phyloP scores from a whole-genome alignment of 2,113 vertebrate genomes.

The Tragulus kanchil region DNA sequence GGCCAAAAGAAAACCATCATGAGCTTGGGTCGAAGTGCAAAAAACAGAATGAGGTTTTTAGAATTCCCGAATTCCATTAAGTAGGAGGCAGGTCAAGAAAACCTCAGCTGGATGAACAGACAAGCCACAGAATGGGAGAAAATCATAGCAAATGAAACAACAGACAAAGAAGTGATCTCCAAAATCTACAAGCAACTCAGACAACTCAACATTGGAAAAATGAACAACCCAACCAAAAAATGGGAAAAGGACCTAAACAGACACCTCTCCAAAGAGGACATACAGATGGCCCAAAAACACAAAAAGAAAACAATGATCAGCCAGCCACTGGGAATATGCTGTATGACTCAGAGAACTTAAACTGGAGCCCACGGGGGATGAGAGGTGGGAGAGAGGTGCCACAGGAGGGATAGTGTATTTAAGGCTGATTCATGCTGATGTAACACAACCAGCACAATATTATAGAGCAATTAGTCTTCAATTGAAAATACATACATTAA shows the following conservation, averaged over 20 bases:
- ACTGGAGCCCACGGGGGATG: background rate
- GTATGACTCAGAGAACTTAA: background rate
- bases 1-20: too few species aligned
- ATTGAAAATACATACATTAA: background rate
- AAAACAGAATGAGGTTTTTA: background rate
- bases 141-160: too few species aligned
- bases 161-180: too few species aligned
- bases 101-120: too few species aligned
- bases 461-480: background rate
- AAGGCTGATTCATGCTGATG: background rate
- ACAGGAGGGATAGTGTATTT: background rate
- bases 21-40: background rate
- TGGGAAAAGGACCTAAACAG: too few species aligned
- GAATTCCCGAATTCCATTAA: background rate
- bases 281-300: fast-evolving
- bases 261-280: background rate
- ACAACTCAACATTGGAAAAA: too few species aligned
- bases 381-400: background rate
- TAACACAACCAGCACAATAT: background rate
- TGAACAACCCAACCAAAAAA: too few species aligned
- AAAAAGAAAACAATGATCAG: too few species aligned
- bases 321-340: background rate
- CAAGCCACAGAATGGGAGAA: too few species aligned
- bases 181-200: too few species aligned
- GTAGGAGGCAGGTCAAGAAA: background rate